These are phyloP conservation scores for Coluber constrictor DNA, from an alignment of 2,797 vertebrate genomes.

Conservation along the genomic window DNA sequence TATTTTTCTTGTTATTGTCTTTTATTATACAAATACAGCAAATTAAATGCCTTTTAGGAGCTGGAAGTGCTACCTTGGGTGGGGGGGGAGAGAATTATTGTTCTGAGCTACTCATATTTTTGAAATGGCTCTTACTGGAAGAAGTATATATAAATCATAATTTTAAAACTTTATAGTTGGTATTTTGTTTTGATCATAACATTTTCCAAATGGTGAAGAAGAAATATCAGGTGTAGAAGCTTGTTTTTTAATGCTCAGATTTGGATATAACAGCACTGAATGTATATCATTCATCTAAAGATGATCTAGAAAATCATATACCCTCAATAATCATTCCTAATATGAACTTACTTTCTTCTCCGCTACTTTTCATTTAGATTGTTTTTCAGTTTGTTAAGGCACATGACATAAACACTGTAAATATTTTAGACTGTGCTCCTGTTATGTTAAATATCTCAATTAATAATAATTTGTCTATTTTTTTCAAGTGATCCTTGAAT, in stretches of 20 bases:
- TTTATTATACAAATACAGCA: background rate
- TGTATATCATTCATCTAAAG: background rate
- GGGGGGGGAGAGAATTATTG: background rate
- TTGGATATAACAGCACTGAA: background rate
- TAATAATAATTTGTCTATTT: background rate
- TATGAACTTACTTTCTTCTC: background rate
- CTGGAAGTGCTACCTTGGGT: background rate
- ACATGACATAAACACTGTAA: background rate
- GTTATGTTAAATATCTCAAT: background rate
- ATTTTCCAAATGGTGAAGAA: background rate
- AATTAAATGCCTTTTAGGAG: background rate
- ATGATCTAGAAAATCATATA: background rate
- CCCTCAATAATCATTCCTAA: background rate
- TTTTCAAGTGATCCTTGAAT: background rate
- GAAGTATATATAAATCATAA: background rate
- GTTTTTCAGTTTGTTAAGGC: background rate
- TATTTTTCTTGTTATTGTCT: background rate
- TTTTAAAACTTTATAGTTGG: background rate
- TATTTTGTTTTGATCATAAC: background rate
- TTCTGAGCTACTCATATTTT: background rate
- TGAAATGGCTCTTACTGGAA: background rate
- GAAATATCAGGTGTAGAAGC: background rate
- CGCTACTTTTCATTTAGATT: background rate
- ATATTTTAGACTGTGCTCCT: background rate
- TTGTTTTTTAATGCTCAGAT: background rate